phyloP scores from a whole-genome alignment of 92 coral and sea anemone genomes.

The Hydrozoanthus gracilis region DNA sequence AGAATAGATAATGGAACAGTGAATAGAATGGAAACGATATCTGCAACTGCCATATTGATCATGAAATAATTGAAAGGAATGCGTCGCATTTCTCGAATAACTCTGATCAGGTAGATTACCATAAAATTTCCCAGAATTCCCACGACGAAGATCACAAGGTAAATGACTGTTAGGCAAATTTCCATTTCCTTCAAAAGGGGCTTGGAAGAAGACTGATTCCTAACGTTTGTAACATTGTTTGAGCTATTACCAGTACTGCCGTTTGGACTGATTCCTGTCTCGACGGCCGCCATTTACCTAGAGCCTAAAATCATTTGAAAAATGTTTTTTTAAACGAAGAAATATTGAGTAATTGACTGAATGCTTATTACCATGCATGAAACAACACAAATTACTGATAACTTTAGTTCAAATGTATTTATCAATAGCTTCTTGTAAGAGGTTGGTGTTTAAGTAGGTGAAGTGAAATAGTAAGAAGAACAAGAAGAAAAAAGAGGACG shows the following conservation, averaged over 20 bases:
- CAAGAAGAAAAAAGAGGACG: no score
- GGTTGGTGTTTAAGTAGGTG: no score
- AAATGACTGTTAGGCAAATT: slow-evolving; percentile 14
- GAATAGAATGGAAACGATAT: slow-evolving; percentile 17
- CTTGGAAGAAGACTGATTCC: neutral
- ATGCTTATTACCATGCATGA: no score
- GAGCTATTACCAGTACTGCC: neutral
- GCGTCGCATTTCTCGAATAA: slow-evolving; percentile 39
- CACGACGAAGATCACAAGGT: slow-evolving; percentile 7
- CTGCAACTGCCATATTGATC: slow-evolving; percentile 41
- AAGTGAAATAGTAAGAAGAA: no score
- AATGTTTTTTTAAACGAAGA: no score
- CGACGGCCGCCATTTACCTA: neutral
- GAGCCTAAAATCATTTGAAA: neutral
- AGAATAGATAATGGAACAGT: slow-evolving; percentile 17
- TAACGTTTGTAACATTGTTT: neutral
- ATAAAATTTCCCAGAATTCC: slow-evolving; percentile 9
- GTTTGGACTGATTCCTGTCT: neutral
- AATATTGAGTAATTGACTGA: no score
- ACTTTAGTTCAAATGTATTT: no score
- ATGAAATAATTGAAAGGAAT: slow-evolving; percentile 37
- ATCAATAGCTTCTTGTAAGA: no score
- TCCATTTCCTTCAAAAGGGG: neutral
- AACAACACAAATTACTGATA: no score
- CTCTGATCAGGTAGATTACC: slow-evolving; percentile 5